Percentiles rank a stretch among this genome's conserved stretches.
phyloP scores from a whole-genome alignment of 2,888 invertebrate genomes.

The Cartodere bifasciata region DNA sequence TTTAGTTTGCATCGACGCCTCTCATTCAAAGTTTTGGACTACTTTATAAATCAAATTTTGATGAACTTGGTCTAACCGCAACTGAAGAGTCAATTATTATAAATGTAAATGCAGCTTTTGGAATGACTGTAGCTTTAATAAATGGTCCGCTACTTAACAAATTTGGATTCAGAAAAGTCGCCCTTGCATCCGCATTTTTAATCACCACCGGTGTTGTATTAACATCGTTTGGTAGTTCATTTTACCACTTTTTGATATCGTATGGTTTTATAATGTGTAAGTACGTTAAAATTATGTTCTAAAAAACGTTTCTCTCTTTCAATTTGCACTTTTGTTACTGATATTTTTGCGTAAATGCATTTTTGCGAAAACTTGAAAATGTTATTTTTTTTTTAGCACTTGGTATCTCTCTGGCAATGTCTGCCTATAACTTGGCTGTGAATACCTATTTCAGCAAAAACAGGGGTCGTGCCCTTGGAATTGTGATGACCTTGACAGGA shows the following conservation, averaged over 20 bases:
- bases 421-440: constrained; percentile 48
- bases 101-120: constrained; percentile 52
- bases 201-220: constrained; percentile 45
- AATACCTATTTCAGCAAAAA: constrained; percentile 52
- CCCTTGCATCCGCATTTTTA: constrained; percentile 42
- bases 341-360: too few relatives aligned
- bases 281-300: too few relatives aligned
- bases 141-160: constrained; percentile 49
- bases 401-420: constrained; percentile 46
- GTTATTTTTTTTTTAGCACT: constrained; percentile 39
- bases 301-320: too few relatives aligned
- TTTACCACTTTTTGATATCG: constrained; percentile 46
- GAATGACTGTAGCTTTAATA: constrained; percentile 51
- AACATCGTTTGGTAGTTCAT: constrained; percentile 43
- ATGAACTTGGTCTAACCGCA: constrained; percentile 41
- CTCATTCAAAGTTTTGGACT: constrained; percentile 45
- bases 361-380: too few relatives aligned
- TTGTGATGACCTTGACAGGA: constrained; percentile 51
- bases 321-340: too few relatives aligned
- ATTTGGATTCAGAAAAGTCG: constrained; percentile 53
- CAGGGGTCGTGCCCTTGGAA: constrained; percentile 47
- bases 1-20: not conserved
- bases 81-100: constrained; percentile 51
- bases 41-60: constrained; percentile 50
- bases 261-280: constrained; percentile 60